Evolutionary conservation across 1,140 invertebrate species (phyloP).

Genomic region (Nylanderia fulva): DNA sequence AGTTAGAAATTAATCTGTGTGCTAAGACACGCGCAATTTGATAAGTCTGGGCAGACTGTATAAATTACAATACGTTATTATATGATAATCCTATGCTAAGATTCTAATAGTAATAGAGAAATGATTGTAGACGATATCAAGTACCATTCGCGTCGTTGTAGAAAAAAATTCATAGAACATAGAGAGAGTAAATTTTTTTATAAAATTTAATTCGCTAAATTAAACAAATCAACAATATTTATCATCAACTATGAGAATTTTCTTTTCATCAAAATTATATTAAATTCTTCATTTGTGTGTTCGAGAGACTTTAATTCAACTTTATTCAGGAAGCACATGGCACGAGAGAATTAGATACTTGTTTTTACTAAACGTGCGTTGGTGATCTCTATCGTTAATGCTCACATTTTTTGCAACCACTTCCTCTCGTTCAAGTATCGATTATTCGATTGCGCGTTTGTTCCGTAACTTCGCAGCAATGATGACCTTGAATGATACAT

Average conservation of each 20-base stretch:
- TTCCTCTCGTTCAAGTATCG: slow-evolving; percentile 17
- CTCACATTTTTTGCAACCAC: slow-evolving; percentile 1
- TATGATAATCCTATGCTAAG: neutral
- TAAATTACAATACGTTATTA: neutral
- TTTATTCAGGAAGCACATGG: neutral
- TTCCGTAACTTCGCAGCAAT: neutral
- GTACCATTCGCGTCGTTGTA: neutral
- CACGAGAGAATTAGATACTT: neutral
- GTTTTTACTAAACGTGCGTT: neutral
- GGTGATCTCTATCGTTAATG: neutral
- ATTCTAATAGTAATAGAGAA: neutral
- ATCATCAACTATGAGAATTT: too few species aligned
- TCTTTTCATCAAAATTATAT: neutral
- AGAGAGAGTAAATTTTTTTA: neutral
- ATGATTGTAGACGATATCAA: neutral
- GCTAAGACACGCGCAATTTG: neutral
- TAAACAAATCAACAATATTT: neutral
- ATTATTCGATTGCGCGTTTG: slow-evolving; percentile 52
- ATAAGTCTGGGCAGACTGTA: neutral
- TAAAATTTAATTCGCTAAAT: neutral
- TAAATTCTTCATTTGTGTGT: neutral
- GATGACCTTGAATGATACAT: slow-evolving; percentile 45
- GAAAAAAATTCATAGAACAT: neutral
- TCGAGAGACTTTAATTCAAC: neutral
- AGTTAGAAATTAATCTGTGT: slow-evolving; percentile 13